Conservation (phyloP, 2,888 invertebrate species). For the Vandiemenella viatica region DNA sequence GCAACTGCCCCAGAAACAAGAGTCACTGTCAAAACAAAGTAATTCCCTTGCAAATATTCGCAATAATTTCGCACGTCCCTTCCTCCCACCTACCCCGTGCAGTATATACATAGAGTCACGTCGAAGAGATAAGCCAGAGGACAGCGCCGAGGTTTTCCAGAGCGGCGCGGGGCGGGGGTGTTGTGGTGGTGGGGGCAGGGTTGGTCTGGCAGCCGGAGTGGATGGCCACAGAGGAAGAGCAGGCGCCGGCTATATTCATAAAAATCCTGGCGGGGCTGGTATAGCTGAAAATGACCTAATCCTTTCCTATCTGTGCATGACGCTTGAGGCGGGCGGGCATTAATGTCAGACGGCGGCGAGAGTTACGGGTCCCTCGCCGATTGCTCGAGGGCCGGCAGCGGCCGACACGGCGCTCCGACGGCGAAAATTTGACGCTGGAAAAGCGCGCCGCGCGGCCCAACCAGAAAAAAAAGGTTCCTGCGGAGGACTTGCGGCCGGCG, state of each 20-base stretch:
- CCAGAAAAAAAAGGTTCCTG: neutral
- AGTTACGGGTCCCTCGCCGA: constrained; percentile 16
- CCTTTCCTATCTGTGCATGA: constrained; percentile 15
- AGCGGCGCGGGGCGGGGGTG: too few species aligned
- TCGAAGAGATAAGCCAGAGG: too few species aligned
- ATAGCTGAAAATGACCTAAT: constrained; percentile 16
- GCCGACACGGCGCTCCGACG: too few species aligned
- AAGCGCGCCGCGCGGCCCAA: neutral
- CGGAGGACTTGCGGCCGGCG: neutral
- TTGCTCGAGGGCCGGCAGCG: constrained; percentile 5
- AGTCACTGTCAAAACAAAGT: constrained; percentile 15
- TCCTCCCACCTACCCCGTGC: too few species aligned
- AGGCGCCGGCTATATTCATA: constrained; percentile 10
- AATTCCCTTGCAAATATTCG: constrained; percentile 17
- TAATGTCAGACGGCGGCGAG: constrained; percentile 12
- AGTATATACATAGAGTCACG: too few species aligned
- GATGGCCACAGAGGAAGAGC: neutral
- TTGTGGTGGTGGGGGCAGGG: too few species aligned
- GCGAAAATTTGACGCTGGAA: constrained; percentile 11
- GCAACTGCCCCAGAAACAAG: constrained; percentile 4
- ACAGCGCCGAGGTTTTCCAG: too few species aligned
- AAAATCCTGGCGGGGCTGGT: constrained; percentile 8
- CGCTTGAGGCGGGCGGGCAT: constrained; percentile 16
- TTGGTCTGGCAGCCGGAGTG: too few species aligned
- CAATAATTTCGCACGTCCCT: constrained; percentile 12